Percentiles rank a stretch among this genome's conserved stretches.
phyloP scores from a whole-genome alignment of 2,888 invertebrate species.

The Cepaea hortensis region DNA sequence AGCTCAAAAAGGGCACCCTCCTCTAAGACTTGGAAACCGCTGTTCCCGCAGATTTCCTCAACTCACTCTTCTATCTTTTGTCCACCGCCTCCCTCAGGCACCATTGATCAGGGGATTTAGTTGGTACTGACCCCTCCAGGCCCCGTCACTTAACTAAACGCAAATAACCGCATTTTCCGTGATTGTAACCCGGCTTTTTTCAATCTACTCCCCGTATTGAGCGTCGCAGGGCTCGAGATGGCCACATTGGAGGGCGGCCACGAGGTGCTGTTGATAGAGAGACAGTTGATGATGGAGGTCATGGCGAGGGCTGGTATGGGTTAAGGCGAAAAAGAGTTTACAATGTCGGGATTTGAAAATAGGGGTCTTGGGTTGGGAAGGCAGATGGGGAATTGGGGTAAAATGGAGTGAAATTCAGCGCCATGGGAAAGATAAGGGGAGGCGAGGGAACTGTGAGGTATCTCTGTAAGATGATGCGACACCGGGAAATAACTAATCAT shows the following conservation, averaged over 20 bases:
- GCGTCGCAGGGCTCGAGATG: slow-evolving; percentile 17
- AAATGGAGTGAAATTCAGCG: slow-evolving; percentile 14
- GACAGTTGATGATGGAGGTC: neutral
- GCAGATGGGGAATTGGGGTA: neutral
- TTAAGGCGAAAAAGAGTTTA: neutral
- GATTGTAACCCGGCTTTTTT: slow-evolving; percentile 41
- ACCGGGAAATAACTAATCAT: neutral
- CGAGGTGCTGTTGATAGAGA: neutral
- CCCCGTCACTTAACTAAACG: slow-evolving; percentile 41
- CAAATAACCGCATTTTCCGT: slow-evolving; percentile 44
- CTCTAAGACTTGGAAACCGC: neutral
- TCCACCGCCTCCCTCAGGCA: slow-evolving; percentile 2
- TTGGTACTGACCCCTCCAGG: slow-evolving; percentile 35
- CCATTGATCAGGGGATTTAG: slow-evolving; percentile 36
- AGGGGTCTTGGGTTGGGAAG: neutral
- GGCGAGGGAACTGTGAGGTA: too few relatives aligned
- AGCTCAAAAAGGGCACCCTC: too few relatives aligned
- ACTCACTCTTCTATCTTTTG: neutral
- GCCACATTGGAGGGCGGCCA: neutral
- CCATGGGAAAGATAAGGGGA: neutral
- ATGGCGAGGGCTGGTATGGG: neutral
- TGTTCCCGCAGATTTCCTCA: slow-evolving; percentile 1
- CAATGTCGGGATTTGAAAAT: neutral
- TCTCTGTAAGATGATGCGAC: neutral
- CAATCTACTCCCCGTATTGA: slow-evolving; percentile 40